Conservation (phyloP, 2,113 vertebrate genomes). For the Cyprichromis sp. region DNA sequence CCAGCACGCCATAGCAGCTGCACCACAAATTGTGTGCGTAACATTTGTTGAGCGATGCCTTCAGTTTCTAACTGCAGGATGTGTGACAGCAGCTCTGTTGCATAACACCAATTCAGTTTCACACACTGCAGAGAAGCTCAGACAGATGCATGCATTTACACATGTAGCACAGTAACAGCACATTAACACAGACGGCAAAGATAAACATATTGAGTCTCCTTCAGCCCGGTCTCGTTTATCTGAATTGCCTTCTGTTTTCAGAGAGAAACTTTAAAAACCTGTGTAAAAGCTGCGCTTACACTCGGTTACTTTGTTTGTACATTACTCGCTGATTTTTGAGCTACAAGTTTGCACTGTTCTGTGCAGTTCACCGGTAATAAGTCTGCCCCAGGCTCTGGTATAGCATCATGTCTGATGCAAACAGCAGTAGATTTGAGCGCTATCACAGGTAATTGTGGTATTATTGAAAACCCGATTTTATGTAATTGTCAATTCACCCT, state of each 20-base stretch:
- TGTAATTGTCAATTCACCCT: neutral
- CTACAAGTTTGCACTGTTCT: neutral
- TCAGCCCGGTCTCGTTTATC: neutral
- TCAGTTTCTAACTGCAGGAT: neutral
- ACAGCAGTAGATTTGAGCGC: neutral
- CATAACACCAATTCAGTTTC: neutral
- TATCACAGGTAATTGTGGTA: neutral
- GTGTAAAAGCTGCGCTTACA: accelerated
- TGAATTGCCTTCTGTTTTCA: neutral
- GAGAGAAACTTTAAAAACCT: neutral
- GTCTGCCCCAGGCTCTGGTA: accelerated
- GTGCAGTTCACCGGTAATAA: neutral
- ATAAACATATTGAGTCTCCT: neutral
- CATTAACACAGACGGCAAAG: neutral
- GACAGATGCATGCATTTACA: neutral
- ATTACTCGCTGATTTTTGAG: neutral
- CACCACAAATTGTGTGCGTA: neutral
- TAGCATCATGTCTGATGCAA: neutral
- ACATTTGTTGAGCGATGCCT: neutral
- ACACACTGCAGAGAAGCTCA: neutral
- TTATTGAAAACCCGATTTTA: neutral
- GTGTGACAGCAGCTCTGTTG: neutral
- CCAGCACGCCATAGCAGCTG: neutral
- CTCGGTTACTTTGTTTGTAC: neutral
- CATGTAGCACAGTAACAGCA: neutral